These are phyloP conservation scores for Danaus chrysippus DNA, from an alignment of 2,888 invertebrate genomes.

Conservation along the genomic window DNA sequence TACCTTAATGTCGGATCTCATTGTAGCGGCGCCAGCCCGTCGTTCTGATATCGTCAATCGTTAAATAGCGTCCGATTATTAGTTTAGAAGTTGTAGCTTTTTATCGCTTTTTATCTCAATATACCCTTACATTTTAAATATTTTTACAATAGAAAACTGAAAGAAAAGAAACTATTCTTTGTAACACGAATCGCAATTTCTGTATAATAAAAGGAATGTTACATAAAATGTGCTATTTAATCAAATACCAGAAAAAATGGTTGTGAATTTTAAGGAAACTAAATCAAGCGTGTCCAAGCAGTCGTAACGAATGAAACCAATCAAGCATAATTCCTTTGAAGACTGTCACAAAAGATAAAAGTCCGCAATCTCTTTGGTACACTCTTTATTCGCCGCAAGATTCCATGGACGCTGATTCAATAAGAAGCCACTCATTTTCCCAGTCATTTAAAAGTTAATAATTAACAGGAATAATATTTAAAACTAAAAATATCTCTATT, in stretches of 20 bases:
- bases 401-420: conserved; percentile 32
- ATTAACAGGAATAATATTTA: conserved; percentile 17
- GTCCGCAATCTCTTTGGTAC: conserved; percentile 36
- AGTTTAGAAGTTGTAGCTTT: conserved; percentile 26
- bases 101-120: conserved; percentile 7
- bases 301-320: conserved; percentile 38
- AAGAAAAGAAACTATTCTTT: conserved; percentile 8
- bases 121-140: too few species aligned
- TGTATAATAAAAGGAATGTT: neutral
- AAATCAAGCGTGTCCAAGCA: conserved; percentile 33
- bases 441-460: conserved; percentile 29
- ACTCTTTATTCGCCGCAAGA: conserved; percentile 34
- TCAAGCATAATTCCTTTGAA: conserved; percentile 40
- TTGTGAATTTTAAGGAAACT: conserved; percentile 28
- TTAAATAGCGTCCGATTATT: conserved; percentile 60
- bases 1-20: conserved; percentile 60
- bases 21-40: conserved; percentile 45
- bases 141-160: neutral
- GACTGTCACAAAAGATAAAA: conserved; percentile 35
- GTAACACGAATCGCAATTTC: neutral
- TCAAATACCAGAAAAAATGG: conserved; percentile 20
- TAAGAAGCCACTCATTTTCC: conserved; percentile 31
- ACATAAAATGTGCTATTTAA: conserved; percentile 9
- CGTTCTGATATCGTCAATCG: conserved; percentile 62
- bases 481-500: neutral